Base-by-base conservation (phyloP, 2,888 invertebrate species). In the Embidobia sp. region DNA sequence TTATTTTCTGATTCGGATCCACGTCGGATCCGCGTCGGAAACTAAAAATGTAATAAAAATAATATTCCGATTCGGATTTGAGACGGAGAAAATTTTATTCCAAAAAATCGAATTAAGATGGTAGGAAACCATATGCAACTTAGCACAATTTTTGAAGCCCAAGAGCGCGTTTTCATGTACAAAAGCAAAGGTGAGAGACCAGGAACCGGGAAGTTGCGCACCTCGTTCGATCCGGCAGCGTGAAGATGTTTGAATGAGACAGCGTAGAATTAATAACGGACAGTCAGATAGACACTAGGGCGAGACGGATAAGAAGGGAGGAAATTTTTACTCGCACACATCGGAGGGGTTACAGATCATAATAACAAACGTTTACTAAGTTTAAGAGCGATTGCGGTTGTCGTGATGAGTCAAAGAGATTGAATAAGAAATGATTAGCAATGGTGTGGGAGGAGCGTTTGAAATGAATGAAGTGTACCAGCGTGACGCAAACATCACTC, bases 261-360 rank as follows among this genome's bases (percentile, higher is more conserved):
- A 87, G 84, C 81, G 81, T 79, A 81, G 82, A 86, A 87, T 87
- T 87, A 87, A 87, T 86, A 86, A 87, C 85, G 85, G 85, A 82
- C 84, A 81, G 80, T 75, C 78, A 83, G 86, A 86, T 85, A 85
- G 84, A 84, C 82, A 80, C 79, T 81, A 55, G 64, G 18, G n/a
- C 51, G 37, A 42, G 64, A 35, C 49, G 55, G 33, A 69, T 26
- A 61, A 72, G 67, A 61, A 46, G 35, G 42, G 66, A 64, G 64
- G 75, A 66, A 53, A 55, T 53, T 15, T 64, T n/a, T n/a, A n/a
- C n/a, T n/a, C n/a, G n/a, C 51, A n/a, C 49, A 33, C 27, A 55
- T 48, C 48, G 19, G 15, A 51, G 57, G n/a, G 27, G 40, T 40
- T 40, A 57, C 57, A 11, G 55, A 66, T 66, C 64, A 53, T 33